A percentile compares a stretch with the other conserved stretches of the same genome.
phyloP scores from a whole-genome alignment of 2,888 invertebrate species.

The Malthinus flaveolus region DNA sequence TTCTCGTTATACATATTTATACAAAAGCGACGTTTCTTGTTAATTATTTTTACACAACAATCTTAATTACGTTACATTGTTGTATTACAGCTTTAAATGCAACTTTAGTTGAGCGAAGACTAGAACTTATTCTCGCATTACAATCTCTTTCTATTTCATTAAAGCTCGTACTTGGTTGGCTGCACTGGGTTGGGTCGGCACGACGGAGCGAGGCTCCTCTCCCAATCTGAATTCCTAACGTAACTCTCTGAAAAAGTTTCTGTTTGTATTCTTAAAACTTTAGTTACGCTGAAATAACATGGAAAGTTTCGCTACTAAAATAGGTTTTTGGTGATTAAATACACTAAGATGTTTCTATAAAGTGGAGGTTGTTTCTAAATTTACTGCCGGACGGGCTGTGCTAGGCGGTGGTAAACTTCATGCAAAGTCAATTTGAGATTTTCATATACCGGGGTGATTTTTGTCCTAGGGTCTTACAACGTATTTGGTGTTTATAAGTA shows the following conservation, averaged over 20 bases:
- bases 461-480: too few species aligned
- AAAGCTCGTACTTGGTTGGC: too few species aligned
- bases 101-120: background rate
- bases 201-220: slow-evolving; percentile 5
- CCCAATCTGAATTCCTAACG: slow-evolving; percentile 35
- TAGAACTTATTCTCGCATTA: background rate
- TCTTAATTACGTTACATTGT: slow-evolving; percentile 3
- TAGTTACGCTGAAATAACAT: slow-evolving; percentile 29
- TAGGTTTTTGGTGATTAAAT: slow-evolving; percentile 28
- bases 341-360: slow-evolving; percentile 27
- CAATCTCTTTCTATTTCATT: background rate
- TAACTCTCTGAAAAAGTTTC: slow-evolving; percentile 32
- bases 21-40: background rate
- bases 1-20: too few species aligned
- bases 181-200: background rate
- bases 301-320: slow-evolving; percentile 29
- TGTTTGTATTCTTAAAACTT: slow-evolving; percentile 32
- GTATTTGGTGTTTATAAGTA: too few species aligned
- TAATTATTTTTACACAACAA: background rate
- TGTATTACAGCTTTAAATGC: background rate
- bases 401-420: too few species aligned
- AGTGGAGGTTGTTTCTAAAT: slow-evolving; percentile 13
- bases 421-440: too few species aligned
- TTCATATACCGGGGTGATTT: too few species aligned
- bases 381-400: too few species aligned